Percentiles rank a stretch among this genome's conserved stretches.
Conservation (phyloP, 2,888 invertebrate genomes). For the Dryococelus australis region DNA sequence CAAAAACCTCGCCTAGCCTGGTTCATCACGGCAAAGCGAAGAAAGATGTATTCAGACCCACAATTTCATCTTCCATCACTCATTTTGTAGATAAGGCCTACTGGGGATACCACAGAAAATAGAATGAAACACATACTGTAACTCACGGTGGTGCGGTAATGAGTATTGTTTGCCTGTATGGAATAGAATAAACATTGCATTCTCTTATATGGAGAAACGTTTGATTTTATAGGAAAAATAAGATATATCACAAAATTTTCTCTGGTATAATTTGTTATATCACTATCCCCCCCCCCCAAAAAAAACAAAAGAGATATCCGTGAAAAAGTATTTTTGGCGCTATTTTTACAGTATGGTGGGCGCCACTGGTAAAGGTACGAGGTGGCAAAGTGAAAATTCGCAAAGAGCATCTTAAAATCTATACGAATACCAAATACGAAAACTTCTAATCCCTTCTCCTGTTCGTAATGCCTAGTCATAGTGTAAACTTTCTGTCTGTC, state of each 20-base stretch:
- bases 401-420: background rate
- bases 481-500: background rate
- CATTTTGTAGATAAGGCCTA: slow-evolving; percentile 53
- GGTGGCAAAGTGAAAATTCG: slow-evolving; percentile 19
- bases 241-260: background rate
- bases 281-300: background rate
- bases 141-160: slow-evolving; percentile 37
- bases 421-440: background rate
- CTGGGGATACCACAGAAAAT: slow-evolving; percentile 54
- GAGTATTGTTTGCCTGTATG: slow-evolving; percentile 22
- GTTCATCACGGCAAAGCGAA: slow-evolving; percentile 41
- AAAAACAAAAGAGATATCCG: background rate
- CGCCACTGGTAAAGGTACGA: background rate
- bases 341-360: background rate
- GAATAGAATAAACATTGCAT: background rate
- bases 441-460: background rate
- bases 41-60: slow-evolving; percentile 39
- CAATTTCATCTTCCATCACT: slow-evolving; percentile 29
- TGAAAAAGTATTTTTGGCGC: background rate
- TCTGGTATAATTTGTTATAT: background rate
- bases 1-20: slow-evolving; percentile 41
- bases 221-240: background rate
- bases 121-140: slow-evolving; percentile 54
- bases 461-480: background rate
- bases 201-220: background rate